Evolutionary conservation across 2,797 vertebrate genomes (phyloP), one percentile per base, ranked within the genome.

Genomic region (Anguilla marmorata): DNA sequence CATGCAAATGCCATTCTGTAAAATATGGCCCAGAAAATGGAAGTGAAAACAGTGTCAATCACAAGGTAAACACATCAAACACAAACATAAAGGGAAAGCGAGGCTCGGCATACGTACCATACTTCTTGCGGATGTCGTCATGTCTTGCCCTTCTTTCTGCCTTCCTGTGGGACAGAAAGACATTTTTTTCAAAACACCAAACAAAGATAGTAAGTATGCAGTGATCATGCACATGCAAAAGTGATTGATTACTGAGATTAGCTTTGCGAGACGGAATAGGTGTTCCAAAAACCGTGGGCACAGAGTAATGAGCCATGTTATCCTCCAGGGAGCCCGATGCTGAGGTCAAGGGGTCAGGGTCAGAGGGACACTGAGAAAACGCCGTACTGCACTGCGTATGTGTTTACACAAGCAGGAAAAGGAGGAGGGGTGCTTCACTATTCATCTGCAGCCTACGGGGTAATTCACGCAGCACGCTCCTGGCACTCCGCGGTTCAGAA

Each of bases 91-190:
- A 60, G 41, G 85, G 48, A 85, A 86, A n/a, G 14, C 50, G 69
- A 7, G 85, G 30, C 14, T 12, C 0, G 37, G 14, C 12, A 86
- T 82, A 96, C 97, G 5, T 95, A 98, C 97, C 97, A 50, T 98
- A 98, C 93, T 98, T 98, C 94, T 93, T 97, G 69, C 97, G 96
- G 92, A 98, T 98, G 88, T 97, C 97, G 90, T 98, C 96, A 1
- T 97, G 96, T 80, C 94, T 96, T 24, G 92, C 80, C 91, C 93
- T 97, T 89, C 96, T 95, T 91, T 98, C 96, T 21, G 90, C 93
- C 85, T 95, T 97, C 93, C 97, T 98, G 94, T 84, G 50, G 9
- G 85, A 21, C 1, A 83, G 56, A 85, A 82, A 30, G 37, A 41
- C 30, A 33, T 24, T 66, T 79, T 56, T 63, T 60, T 56, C 50